A percentile compares a stretch with the other conserved stretches of the same genome.
Conservation (phyloP, 1,140 invertebrate species). For the Pseudomyrmex gracilis region DNA sequence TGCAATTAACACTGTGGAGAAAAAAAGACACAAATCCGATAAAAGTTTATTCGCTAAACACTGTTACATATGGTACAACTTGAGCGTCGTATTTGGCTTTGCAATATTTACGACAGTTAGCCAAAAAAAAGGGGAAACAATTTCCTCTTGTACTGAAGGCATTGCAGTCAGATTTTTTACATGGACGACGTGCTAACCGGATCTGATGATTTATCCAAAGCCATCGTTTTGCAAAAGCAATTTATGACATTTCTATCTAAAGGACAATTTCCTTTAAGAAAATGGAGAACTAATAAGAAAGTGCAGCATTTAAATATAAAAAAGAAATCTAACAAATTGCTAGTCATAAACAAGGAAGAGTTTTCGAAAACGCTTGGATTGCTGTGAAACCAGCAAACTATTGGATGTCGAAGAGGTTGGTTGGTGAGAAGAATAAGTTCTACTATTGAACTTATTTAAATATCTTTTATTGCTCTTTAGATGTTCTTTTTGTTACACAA, state of each 20-base stretch:
- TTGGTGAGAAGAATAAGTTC: no score
- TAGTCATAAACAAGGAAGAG: not conserved
- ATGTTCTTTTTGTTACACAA: no score
- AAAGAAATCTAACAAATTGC: not conserved
- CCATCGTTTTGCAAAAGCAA: not conserved
- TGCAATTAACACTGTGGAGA: not conserved
- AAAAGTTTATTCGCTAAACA: not conserved
- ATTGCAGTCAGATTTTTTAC: not conserved
- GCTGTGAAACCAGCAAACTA: not conserved
- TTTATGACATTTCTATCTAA: not conserved
- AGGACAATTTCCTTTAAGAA: not conserved
- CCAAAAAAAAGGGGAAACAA: not conserved
- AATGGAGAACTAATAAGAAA: not conserved
- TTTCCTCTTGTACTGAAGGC: no score
- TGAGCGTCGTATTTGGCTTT: conserved; percentile 34
- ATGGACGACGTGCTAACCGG: conserved; percentile 51
- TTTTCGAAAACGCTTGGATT: not conserved
- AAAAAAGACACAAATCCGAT: not conserved
- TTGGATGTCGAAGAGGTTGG: no score
- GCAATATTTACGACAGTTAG: conserved; percentile 21
- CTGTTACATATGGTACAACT: conserved; percentile 14
- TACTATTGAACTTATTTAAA: no score
- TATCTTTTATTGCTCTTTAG: no score
- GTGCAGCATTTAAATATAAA: not conserved
- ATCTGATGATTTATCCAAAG: not conserved